Evolutionary conservation across 2,113 vertebrate genomes (phyloP).

Genomic region (Salvelinus sp.): DNA sequence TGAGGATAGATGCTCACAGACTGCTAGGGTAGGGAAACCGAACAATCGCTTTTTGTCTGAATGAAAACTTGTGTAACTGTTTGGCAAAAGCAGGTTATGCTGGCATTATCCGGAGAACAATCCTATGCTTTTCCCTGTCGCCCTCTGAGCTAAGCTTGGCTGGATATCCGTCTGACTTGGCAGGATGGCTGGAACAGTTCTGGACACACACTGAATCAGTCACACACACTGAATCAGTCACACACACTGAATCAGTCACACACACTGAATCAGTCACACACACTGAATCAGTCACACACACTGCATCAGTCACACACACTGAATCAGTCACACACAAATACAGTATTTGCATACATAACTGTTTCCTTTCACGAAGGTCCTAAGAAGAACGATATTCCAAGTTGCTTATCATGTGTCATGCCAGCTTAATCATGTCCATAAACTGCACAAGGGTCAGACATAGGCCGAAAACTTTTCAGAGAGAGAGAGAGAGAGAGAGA

Average conservation of each 20-base stretch:
- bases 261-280: not conserved
- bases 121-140: slow-evolving; percentile 5
- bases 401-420: slow-evolving; percentile 18
- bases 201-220: slow-evolving; percentile 6
- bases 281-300: slow-evolving; percentile 15
- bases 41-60: slow-evolving; percentile 82
- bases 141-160: slow-evolving; percentile 28
- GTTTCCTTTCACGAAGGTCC: slow-evolving; percentile 15
- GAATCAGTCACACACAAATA: slow-evolving; percentile 16
- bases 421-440: slow-evolving; percentile 2
- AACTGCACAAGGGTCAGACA: not conserved
- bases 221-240: slow-evolving; percentile 14
- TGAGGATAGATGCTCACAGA: slow-evolving; percentile 65
- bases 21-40: slow-evolving; percentile 38
- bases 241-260: slow-evolving; percentile 10
- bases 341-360: slow-evolving; percentile 24
- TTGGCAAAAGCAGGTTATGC: slow-evolving; percentile 72
- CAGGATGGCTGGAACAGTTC: slow-evolving; percentile 22
- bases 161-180: slow-evolving; percentile 35
- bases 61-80: slow-evolving; percentile 68
- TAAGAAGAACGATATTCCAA: not conserved
- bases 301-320: not conserved
- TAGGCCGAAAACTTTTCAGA: slow-evolving; percentile 49
- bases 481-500: slow-evolving; percentile 41
- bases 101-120: slow-evolving; percentile 39